phyloP scores from a whole-genome alignment of 2,113 vertebrate genomes.

The Hippocampus barbouri region DNA sequence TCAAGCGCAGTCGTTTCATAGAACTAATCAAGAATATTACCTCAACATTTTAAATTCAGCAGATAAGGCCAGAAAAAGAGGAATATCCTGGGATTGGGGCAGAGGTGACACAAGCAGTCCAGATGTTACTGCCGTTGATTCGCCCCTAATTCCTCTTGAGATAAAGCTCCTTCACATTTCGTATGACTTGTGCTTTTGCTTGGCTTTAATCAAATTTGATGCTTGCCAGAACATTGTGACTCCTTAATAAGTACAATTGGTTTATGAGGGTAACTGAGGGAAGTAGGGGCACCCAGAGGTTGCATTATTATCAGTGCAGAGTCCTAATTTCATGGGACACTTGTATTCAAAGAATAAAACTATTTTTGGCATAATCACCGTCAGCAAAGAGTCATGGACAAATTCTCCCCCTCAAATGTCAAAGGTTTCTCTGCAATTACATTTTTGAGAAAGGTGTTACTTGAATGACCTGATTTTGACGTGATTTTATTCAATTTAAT shows the following conservation, averaged over 20 bases:
- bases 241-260: constrained; percentile 66
- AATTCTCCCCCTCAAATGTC: neutral
- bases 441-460: neutral
- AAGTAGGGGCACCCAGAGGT: constrained; percentile 45
- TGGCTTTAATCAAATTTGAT: constrained; percentile 60
- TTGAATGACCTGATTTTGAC: neutral
- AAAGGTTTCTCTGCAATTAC: neutral
- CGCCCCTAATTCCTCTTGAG: constrained; percentile 19
- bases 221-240: constrained; percentile 68
- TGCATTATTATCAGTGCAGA: constrained; percentile 33
- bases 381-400: neutral
- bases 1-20: constrained; percentile 34
- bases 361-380: neutral
- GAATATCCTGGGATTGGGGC: constrained; percentile 16
- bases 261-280: constrained; percentile 57
- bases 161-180: constrained; percentile 61
- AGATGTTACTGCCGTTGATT: constrained; percentile 43
- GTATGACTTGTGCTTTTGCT: constrained; percentile 55
- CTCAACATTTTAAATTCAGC: constrained; percentile 48
- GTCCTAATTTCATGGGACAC: constrained; percentile 34
- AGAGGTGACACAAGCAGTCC: constrained; percentile 19
- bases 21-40: constrained; percentile 48
- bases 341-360: neutral
- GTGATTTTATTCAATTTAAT: neutral
- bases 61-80: constrained; percentile 39